Percentiles rank a stretch among this genome's conserved stretches.
These are phyloP conservation scores for Agrenia bidenticulata DNA, from an alignment of 2,888 invertebrate genomes.

Conservation along the genomic window DNA sequence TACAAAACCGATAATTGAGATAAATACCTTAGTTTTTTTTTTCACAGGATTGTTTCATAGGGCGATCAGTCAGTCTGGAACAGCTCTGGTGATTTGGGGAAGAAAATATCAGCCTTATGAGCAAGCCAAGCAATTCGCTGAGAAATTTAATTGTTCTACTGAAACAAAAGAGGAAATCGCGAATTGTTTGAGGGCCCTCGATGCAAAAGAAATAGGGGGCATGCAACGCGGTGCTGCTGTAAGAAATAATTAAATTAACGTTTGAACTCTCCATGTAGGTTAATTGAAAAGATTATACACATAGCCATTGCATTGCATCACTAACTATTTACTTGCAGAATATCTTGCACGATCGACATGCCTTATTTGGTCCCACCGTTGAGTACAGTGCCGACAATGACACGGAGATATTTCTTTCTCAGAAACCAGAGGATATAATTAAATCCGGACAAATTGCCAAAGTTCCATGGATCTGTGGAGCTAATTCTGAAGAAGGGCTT, in stretches of 20 bases:
- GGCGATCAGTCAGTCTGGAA: constrained; percentile 40
- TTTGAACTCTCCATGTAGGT: neutral
- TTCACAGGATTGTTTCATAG: constrained; percentile 29
- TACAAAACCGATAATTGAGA: too few relatives aligned
- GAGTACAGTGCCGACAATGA: constrained; percentile 6
- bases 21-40: neutral
- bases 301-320: neutral
- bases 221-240: constrained; percentile 33
- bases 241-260: constrained; percentile 12
- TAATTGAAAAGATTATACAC: neutral
- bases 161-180: constrained; percentile 21
- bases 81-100: constrained; percentile 31
- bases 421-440: constrained; percentile 28
- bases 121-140: constrained; percentile 30
- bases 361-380: constrained; percentile 37
- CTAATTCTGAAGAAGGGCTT: constrained; percentile 43
- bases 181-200: constrained; percentile 28
- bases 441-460: constrained; percentile 28
- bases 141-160: constrained; percentile 27
- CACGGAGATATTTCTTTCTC: constrained; percentile 12
- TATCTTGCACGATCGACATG: constrained; percentile 27
- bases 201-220: constrained; percentile 29
- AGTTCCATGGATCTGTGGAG: constrained; percentile 41
- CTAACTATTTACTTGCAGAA: constrained; percentile 20
- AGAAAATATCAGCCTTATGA: constrained; percentile 29